These are phyloP conservation scores for Mastomys coucha DNA, from an alignment of 2,113 vertebrate genomes.

Conservation along the genomic window DNA sequence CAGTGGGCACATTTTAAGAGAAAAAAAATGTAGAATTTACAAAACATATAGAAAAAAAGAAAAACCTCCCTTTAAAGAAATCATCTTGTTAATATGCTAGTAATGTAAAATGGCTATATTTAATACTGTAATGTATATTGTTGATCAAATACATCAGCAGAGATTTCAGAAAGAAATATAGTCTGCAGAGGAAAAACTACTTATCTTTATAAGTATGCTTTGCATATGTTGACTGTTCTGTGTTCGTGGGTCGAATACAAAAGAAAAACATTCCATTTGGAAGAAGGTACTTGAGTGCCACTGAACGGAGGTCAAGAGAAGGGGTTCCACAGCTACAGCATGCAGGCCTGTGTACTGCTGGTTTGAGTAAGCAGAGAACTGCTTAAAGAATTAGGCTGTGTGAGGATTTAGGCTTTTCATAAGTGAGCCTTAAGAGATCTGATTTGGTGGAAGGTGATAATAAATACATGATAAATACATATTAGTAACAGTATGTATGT, in stretches of 20 bases:
- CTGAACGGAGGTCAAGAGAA: neutral
- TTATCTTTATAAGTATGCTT: neutral
- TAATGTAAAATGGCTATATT: neutral
- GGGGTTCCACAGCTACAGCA: neutral
- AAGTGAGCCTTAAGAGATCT: neutral
- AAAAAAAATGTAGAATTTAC: neutral
- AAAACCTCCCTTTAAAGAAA: conserved; percentile 15
- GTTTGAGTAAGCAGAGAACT: neutral
- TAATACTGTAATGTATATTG: neutral
- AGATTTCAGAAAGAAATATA: neutral
- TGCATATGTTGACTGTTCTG: neutral
- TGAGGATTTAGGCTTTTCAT: neutral
- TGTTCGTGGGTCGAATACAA: neutral
- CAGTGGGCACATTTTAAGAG: neutral
- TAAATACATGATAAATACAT: neutral
- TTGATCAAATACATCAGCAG: neutral
- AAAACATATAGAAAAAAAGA: conserved; percentile 34
- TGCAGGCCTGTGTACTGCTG: neutral
- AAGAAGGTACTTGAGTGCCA: conserved; percentile 3
- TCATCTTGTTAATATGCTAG: conserved; percentile 13
- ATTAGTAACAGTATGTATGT: too few relatives aligned
- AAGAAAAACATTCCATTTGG: neutral
- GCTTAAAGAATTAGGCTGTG: neutral
- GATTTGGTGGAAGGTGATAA: neutral
- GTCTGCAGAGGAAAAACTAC: conserved; percentile 20